Evolutionary conservation across 2,888 invertebrate species (phyloP).

Genomic region (Lutraria lutraria): DNA sequence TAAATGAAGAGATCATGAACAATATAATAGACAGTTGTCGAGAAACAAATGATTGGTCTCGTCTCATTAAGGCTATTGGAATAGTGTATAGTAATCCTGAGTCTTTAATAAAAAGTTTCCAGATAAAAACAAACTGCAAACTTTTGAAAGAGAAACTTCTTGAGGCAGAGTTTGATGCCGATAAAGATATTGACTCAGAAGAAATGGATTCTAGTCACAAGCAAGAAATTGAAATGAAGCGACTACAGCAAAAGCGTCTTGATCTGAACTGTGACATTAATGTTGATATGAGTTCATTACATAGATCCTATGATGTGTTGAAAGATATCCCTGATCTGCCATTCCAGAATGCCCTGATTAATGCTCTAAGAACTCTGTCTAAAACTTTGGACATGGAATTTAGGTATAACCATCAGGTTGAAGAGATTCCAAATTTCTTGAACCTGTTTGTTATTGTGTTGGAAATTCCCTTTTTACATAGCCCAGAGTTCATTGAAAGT

Average conservation of each 20-base stretch:
- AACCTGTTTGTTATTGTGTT: conserved; percentile 92
- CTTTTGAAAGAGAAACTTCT: conserved; percentile 49
- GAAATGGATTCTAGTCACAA: conserved; percentile 36
- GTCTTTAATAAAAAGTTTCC: conserved; percentile 92
- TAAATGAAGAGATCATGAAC: conserved; percentile 92
- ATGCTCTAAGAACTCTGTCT: conserved; percentile 91
- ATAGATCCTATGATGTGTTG: conserved; percentile 90
- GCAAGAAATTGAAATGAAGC: background rate
- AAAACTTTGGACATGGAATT: conserved; percentile 92
- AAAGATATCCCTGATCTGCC: conserved; percentile 86
- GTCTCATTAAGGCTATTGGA: conserved; percentile 92
- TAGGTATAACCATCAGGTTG: conserved; percentile 88
- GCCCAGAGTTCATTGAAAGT: conserved; percentile 93
- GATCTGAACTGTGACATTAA: conserved; percentile 65
- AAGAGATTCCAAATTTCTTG: conserved; percentile 88
- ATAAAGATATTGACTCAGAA: conserved; percentile 88
- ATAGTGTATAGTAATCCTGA: conserved; percentile 92
- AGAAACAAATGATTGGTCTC: conserved; percentile 90
- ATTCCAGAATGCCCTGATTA: conserved; percentile 91
- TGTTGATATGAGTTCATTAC: conserved; percentile 88
- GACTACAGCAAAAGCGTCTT: background rate
- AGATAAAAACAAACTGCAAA: conserved; percentile 81
- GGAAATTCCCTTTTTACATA: conserved; percentile 90
- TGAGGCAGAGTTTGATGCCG: conserved; percentile 88
- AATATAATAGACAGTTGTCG: conserved; percentile 93